Base-by-base conservation (phyloP, 2,797 vertebrate species). In the Enteromius thamalakanensis region DNA sequence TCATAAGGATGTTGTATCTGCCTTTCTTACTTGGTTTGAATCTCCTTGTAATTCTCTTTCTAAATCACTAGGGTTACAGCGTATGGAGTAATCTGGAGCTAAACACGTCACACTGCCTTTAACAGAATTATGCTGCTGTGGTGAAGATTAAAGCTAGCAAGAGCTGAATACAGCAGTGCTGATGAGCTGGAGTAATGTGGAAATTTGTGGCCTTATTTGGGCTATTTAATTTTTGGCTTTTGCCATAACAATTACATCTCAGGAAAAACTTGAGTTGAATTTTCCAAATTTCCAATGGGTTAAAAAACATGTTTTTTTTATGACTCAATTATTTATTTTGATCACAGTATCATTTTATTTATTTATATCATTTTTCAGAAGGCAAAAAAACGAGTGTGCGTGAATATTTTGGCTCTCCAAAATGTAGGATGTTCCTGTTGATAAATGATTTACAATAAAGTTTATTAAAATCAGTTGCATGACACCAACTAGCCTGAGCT, bases 21-120 rank as follows among this genome's bases (percentile, higher is more conserved):
- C 40, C 55, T 65, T 11, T 76, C 15, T 29, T 15, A 34, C 42
- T 49, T 79, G 11, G 19, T 47, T 45, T 85, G 86, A 90, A 90
- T 92, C 88, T 68, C 79, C 62, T 83, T 76, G 83, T 92, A 91
- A 91, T 92, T 92, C 89, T 88, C 86, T 90, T 88, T 89, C 88
- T 89, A 88, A 92, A 91, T 72, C 19, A 34, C 62, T 65, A 5
- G 40, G 84, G 80, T 91, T 91, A 89, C 75, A 78, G 65, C 15
- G 12, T 47, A 23, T 55, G 87, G 85, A 88, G 65, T 91, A 92
- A 92, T 91, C 91, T 91, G 86, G 89, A 90, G 84, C 83, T 85
- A 87, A 92, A 89, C 87, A 82, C 58, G 84, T 91, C 87, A 89
- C 49, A 55, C 17, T 14, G 19, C 6, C 6, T 58, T 76, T 37